Conservation (phyloP, 2,113 vertebrate species). For the Thalassarche chlororhynchos region DNA sequence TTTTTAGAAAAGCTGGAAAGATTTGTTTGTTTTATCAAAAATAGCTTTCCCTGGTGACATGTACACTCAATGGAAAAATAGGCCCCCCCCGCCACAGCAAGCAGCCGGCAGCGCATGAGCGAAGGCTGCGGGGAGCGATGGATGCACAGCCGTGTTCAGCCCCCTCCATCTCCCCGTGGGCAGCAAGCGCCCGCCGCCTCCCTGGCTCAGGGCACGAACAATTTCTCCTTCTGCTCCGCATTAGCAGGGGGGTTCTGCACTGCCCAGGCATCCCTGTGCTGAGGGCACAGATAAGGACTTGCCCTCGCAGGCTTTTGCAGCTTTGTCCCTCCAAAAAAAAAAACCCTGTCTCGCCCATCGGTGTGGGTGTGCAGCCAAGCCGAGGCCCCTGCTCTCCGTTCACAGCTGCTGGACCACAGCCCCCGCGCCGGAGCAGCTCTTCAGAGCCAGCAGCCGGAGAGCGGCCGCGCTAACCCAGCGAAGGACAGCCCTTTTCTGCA, state of each 20-base stretch:
- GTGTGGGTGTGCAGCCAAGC: neutral
- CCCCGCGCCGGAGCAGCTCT: neutral
- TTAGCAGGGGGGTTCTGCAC: rapidly evolving
- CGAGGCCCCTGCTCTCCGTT: rapidly evolving
- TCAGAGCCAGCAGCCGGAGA: neutral
- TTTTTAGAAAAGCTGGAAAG: slow-evolving; percentile 23
- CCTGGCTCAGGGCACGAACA: rapidly evolving
- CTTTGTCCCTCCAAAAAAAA: rapidly evolving
- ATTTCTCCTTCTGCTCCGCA: rapidly evolving
- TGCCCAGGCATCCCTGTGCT: rapidly evolving
- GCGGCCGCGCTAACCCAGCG: rapidly evolving
- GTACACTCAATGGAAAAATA: rapidly evolving
- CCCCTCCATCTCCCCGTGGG: rapidly evolving
- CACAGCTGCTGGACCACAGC: neutral
- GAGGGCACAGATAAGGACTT: rapidly evolving
- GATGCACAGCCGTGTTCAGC: neutral
- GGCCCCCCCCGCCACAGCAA: neutral
- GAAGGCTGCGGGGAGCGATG: neutral
- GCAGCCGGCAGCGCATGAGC: rapidly evolving
- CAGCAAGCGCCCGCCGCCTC: rapidly evolving
- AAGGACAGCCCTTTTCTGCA: neutral
- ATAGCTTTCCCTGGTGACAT: neutral
- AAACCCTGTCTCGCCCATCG: neutral
- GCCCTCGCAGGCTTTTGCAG: rapidly evolving
- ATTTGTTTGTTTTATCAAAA: slow-evolving; percentile 15